Percentiles rank a stretch among this genome's conserved stretches.
Evolutionary conservation across 2,888 invertebrate species (phyloP).

Genomic region (Rapana venosa): DNA sequence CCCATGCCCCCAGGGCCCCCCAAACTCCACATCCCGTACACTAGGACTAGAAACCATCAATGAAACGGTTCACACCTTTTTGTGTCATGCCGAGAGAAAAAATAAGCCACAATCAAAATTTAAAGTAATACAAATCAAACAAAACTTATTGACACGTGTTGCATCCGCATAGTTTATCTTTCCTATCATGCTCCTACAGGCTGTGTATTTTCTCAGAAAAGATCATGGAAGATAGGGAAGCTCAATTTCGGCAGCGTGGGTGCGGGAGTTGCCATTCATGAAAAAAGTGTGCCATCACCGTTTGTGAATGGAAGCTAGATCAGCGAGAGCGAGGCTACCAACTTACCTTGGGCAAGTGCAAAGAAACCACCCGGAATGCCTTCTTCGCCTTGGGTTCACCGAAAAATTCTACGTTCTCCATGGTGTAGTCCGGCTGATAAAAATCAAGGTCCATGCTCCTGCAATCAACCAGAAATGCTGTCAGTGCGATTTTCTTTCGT

Average conservation of each 20-base stretch:
- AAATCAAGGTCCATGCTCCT: conserved; percentile 52
- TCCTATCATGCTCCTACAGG: not conserved
- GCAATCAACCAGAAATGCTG: conserved; percentile 21
- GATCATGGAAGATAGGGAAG: not conserved
- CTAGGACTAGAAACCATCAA: conserved; percentile 30
- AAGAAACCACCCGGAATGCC: conserved; percentile 29
- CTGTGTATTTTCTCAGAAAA: not conserved
- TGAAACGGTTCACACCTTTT: conserved; percentile 21
- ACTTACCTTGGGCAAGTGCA: conserved; percentile 44
- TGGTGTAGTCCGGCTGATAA: conserved; percentile 49
- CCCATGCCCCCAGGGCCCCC: not conserved
- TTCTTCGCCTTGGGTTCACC: conserved; percentile 34
- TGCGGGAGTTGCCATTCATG: conserved; percentile 37
- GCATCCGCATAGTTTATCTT: not conserved
- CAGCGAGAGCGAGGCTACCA: conserved; percentile 39
- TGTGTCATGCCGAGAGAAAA: conserved; percentile 33
- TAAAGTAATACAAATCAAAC: not conserved
- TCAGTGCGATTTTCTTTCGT: conserved; percentile 10
- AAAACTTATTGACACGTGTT: not conserved
- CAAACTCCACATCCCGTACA: conserved; percentile 11
- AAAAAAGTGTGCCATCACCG: conserved; percentile 14
- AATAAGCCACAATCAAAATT: not conserved
- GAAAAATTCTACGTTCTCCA: conserved; percentile 51
- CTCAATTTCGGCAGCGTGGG: not conserved
- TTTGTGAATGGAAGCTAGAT: conserved; percentile 14